Conservation (phyloP, 2,797 vertebrate genomes). For the Enteromius anoplus region DNA sequence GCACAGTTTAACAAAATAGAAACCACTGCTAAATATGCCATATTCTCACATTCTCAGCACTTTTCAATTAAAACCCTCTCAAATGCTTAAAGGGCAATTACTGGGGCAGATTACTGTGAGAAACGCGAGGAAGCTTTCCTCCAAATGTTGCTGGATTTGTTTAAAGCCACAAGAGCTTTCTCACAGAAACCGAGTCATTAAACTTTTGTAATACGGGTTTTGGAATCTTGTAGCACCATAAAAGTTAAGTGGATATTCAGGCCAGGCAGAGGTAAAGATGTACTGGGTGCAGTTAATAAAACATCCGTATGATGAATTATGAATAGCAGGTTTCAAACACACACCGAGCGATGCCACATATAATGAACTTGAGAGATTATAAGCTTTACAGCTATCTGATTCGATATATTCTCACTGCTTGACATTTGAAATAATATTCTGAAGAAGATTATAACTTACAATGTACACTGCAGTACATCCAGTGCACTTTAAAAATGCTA, state of each 20-base stretch:
- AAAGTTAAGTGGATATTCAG: slow-evolving; percentile 57
- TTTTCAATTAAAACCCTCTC: slow-evolving; percentile 68
- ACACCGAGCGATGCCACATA: slow-evolving; percentile 60
- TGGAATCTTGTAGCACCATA: slow-evolving; percentile 49
- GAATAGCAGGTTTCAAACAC: slow-evolving; percentile 64
- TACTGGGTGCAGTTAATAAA: slow-evolving; percentile 71
- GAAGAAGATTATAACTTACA: neutral
- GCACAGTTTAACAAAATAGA: slow-evolving; percentile 61
- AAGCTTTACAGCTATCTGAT: slow-evolving; percentile 39
- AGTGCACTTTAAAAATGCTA: neutral
- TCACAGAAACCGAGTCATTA: slow-evolving; percentile 36
- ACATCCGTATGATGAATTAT: slow-evolving; percentile 68
- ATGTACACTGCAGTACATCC: neutral
- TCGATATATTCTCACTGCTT: neutral
- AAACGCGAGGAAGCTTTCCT: slow-evolving; percentile 58
- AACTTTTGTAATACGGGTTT: slow-evolving; percentile 41
- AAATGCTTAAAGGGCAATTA: slow-evolving; percentile 73
- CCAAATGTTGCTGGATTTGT: slow-evolving; percentile 38
- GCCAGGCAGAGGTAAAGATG: slow-evolving; percentile 64
- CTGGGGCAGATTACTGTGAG: slow-evolving; percentile 59
- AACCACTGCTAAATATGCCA: slow-evolving; percentile 66
- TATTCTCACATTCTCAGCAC: slow-evolving; percentile 62
- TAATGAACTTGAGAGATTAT: slow-evolving; percentile 60
- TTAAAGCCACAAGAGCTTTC: slow-evolving; percentile 20
- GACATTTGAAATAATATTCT: neutral